Base-by-base conservation (phyloP, 2,797 vertebrate species). In the Tadarida brasiliensis region DNA sequence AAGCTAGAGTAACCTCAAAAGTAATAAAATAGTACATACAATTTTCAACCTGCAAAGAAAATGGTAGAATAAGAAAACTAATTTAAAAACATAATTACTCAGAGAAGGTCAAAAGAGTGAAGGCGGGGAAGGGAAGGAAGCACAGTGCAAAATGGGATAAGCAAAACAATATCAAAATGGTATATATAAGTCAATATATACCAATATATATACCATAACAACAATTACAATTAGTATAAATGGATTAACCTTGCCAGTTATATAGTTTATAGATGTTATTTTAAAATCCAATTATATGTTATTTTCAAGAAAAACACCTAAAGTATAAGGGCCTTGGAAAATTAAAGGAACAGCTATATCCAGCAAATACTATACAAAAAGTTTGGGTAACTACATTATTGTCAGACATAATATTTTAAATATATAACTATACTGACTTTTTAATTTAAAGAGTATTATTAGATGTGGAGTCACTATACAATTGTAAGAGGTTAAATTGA, bases 51-150 rank as follows among this genome's bases (percentile, higher is more conserved):
- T 26, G 4, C 3, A 81, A 87, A 87, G 26, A 15, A 35, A 47
- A 71, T 61, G 51, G 12, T 44, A 17, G 1, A 24, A 57, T 67
- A 65, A 77, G 24, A 63, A 83, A 24, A 51, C 12, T 35, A 61
- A 63, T 16, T 22, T 11, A 61, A 74, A 56, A 71, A 57, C 16
- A 19, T 76, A 74, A 28, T 76, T 65, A 33, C 30, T 11, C 49
- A 73, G 15, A 44, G 14, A 26, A 73, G 67, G 10, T 3, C 71
- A 67, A 39, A 49, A 56, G 76, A 28, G 20, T 9, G n/a, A 33
- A 2, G 17, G 16, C 0, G 7, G 54, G 11, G 5, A 16, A 54
- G 3, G 3, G n/a, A n/a, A 35, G 3, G n/a, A n/a, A 35, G n/a
- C 33, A 84, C 3, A 83, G 11, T 54, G 74, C 17, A 91, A 61